Base-by-base conservation (phyloP, 2,797 vertebrate species). In the Oreortyx pictus region DNA sequence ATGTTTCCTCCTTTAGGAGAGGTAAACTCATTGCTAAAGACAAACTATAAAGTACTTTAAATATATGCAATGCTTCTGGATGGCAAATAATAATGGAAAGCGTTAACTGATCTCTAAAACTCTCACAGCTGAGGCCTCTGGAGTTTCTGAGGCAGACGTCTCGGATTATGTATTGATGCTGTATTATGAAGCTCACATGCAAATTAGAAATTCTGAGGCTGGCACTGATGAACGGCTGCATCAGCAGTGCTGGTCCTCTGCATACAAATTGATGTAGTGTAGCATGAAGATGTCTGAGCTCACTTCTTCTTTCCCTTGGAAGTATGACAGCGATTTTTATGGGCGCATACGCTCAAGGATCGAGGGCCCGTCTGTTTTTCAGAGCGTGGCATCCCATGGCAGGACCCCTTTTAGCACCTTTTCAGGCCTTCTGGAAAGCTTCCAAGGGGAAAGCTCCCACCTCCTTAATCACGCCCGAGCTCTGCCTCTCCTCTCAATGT, bases 401-500 rank as follows among this genome's bases (percentile, higher is more conserved):
- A 86, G 20, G 78, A 81, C 61, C 61, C 86, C 82, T 89, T 90
- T 90, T 93, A 94, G 76, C 86, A 94, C 92, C 70, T 94, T 93
- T 81, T 88, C 79, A 81, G 76, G 66, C 66, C 84, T 86, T 85
- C 93, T 92, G 95, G 91, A 92, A 92, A 52, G 61, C 79, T 77
- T 96, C 94, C 92, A 93, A 91, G 44, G 50, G 39, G 93, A 85
- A 91, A 81, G 72, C 68, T 91, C 89, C 91, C 89, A 94, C 93
- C 93, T 95, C 89, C 72, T 95, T 85, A 93, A 95, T 95, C 95
- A 94, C 1, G 1, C 54, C 70, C 57, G 86, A 84, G n/a, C 76
- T 7, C 79, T 60, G 74, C 57, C 83, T 92, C 44, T 66, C 50
- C 81, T 85, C 88, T 88, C 70, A 92, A 90, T 91, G 92, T 93